Base-by-base conservation (phyloP, 2,888 invertebrate species). In the Hesperia comma region DNA sequence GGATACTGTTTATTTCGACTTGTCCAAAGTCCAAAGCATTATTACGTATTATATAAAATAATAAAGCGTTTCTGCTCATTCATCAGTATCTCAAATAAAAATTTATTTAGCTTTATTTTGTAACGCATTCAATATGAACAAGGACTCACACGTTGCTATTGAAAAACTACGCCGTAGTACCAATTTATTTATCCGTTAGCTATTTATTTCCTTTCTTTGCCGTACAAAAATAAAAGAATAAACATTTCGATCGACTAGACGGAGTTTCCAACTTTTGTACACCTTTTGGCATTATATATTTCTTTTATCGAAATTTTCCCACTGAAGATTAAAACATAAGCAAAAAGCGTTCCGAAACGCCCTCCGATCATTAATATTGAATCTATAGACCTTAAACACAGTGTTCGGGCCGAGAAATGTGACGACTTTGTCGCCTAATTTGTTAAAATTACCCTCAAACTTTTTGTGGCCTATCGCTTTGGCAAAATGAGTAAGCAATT, bases 371-470 rank as follows among this genome's bases (percentile, higher is more conserved):
- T 85, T 79, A 84, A 86, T 85, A 85, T 78, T 76, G 21, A 26
- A 61, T 46, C 49, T 61, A 61, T 51, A 57, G 37, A 51, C 41
- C 49, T 58, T 68, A 66, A 70, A 68, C 68, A 70, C 63, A 55
- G 58, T 51, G 85, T 87, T 87, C 83, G 81, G 63, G 76, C 74
- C 78, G 77, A 77, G 77, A 85, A 88, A 90, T 77, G 88, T 88
- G 90, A 75, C 81, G 82, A 85, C 79, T 89, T 88, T 91, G 90
- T 91, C 90, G 90, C 90, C 86, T 87, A 89, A 90, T 90, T 88
- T 87, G 89, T 90, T 86, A 84, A 87, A 86, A 87, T 88, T 86
- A 79, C 82, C 78, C 77, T 76, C 72, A 70, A 71, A 63, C 71
- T 74, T 79, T 79, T 83, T 83, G 71, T 77, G 75, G 72, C 78